Base-by-base conservation (phyloP, 2,797 vertebrate species). In the Girardinus metallicus region DNA sequence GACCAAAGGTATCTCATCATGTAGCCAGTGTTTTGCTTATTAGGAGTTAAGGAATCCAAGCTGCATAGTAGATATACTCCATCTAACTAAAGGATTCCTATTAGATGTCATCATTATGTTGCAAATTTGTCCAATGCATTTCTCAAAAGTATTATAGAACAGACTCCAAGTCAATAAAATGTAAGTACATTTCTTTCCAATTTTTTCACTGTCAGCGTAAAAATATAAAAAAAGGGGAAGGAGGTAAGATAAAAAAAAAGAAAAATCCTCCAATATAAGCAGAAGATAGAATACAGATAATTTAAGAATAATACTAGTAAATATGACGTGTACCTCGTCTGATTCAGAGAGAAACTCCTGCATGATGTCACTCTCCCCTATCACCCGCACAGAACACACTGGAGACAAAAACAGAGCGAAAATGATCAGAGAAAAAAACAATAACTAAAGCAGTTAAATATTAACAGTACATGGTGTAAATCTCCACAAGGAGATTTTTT, bases 301-400 rank as follows among this genome's bases (percentile, higher is more conserved):
- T 68, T 12, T 39, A 68, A 26, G 9, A 41, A 39, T 21, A 36
- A 36, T 21, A 6, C 15, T 8, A n/a, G 26, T 60, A 29, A 57
- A 62, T 31, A 29, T 34, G 21, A 74, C 26, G 31, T 12, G 11
- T 92, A 99, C 98, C 97, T 99, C 98, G 23, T 99, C 98, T 0
- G 98, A 99, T 90, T 99, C 98, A 0, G 98, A 99, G 10, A 99
- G 94, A 93, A 99, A 99, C 84, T 99, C 98, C 89, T 99, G 98
- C 97, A 99, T 98, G 95, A 99, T 96, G 92, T 99, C 98, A 29
- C 98, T 98, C 94, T 99, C 98, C 2, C 98, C 98, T 4, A 99
- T 97, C 76, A 99, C 97, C 13, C 98, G 96, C 80, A 99, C 97
- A 16, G 98, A 99, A 83, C 97, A 99, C 44, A 98, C 98, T 99